Evolutionary conservation across 23 tunicate species (phyloP).

Genomic region (Styela clava): DNA sequence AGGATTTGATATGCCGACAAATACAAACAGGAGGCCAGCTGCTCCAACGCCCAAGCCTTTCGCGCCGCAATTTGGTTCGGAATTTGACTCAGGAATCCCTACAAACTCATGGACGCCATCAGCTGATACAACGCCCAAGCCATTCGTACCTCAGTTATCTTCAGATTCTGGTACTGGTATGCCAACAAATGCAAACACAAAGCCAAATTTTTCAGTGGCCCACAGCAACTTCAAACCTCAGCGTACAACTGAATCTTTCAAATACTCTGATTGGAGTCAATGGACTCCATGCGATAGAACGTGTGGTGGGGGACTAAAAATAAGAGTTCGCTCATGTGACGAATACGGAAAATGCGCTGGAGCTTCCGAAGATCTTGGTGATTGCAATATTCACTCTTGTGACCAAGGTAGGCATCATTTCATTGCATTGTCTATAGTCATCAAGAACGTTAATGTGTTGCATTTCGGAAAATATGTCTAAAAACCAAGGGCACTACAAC

Average conservation of each 20-base stretch:
- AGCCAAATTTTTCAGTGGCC: too few species aligned
- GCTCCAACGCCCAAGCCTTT: too few species aligned
- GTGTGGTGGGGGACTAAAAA: slow-evolving; percentile 10
- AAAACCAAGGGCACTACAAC: too few species aligned
- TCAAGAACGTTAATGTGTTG: too few species aligned
- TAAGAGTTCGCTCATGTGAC: slow-evolving; percentile 1
- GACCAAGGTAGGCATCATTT: neutral
- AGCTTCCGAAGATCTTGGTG: neutral
- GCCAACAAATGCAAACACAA: neutral
- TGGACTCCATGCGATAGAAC: slow-evolving; percentile 19
- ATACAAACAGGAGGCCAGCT: too few species aligned
- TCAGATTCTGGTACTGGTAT: neutral
- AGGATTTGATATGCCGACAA: too few species aligned
- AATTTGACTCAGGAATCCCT: too few species aligned
- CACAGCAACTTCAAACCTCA: too few species aligned
- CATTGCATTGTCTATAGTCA: neutral
- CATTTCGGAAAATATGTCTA: too few species aligned
- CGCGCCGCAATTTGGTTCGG: too few species aligned
- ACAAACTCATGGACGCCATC: too few species aligned
- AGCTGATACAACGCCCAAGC: neutral
- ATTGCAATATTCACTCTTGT: slow-evolving; percentile 21
- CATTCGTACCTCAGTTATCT: neutral
- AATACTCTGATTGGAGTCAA: slow-evolving; percentile 5
- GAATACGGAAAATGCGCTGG: neutral
- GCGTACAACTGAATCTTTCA: neutral